Conservation (phyloP, 2,797 vertebrate species). For the Sebastes taczanowskii region DNA sequence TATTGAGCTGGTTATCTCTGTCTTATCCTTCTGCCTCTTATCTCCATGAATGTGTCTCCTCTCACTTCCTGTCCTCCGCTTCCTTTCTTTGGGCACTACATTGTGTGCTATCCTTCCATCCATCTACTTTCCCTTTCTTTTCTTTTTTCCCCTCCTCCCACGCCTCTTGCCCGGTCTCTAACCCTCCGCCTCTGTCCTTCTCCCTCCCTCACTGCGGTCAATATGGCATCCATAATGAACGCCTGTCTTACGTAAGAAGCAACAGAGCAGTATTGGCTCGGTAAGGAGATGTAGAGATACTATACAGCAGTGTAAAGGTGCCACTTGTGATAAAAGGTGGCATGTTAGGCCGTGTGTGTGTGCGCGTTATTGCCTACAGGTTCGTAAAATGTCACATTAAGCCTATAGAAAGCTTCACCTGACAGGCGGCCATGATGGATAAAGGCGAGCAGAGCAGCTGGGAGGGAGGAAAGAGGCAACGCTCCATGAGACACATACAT, state of each 20-base stretch:
- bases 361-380: background rate
- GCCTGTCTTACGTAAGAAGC: slow-evolving; percentile 55
- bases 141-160: background rate
- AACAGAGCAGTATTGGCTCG: slow-evolving; percentile 10
- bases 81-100: slow-evolving; percentile 15
- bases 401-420: slow-evolving; percentile 19
- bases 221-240: slow-evolving; percentile 69
- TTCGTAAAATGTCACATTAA: slow-evolving; percentile 38
- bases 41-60: slow-evolving; percentile 11
- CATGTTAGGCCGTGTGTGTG: background rate
- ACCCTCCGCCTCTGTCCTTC: slow-evolving; percentile 1
- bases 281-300: slow-evolving; percentile 32
- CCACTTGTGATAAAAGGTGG: slow-evolving; percentile 30
- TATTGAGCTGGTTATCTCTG: slow-evolving; percentile 12
- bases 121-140: slow-evolving; percentile 1
- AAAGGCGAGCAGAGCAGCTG: slow-evolving; percentile 31
- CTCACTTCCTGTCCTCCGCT: background rate
- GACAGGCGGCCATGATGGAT: slow-evolving; percentile 36
- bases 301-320: background rate
- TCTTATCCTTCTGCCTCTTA: slow-evolving; percentile 27
- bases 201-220: slow-evolving; percentile 51
- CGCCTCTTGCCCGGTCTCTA: background rate
- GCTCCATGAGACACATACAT: slow-evolving; percentile 35
- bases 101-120: slow-evolving; percentile 3
- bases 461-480: slow-evolving; percentile 29